Conservation (phyloP, 2,797 vertebrate species). For the Nasua narica region DNA sequence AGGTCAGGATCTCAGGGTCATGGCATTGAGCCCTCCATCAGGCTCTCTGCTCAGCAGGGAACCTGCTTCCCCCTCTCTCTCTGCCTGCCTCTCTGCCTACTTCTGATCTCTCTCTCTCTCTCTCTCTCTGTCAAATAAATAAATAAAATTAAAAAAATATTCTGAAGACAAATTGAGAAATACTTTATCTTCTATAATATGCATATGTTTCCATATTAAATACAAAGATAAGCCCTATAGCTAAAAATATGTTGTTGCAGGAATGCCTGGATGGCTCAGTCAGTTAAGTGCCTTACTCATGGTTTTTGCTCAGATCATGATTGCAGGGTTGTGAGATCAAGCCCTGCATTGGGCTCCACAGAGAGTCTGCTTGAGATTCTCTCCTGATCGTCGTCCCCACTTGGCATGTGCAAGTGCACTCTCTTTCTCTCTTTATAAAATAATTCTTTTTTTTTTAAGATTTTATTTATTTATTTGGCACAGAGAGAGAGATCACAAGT, state of each 20-base stretch:
- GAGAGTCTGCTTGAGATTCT: neutral
- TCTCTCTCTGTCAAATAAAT: too few relatives aligned
- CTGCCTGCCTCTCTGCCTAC: too few relatives aligned
- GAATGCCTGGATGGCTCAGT: neutral
- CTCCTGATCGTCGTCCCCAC: neutral
- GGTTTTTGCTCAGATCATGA: neutral
- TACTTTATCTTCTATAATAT: neutral
- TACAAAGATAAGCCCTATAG: neutral
- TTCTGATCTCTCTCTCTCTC: too few relatives aligned
- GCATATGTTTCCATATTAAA: neutral
- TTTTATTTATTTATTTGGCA: too few relatives aligned
- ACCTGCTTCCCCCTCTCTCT: too few relatives aligned
- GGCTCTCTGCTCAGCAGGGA: too few relatives aligned
- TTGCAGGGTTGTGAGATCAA: neutral
- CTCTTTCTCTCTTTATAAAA: neutral
- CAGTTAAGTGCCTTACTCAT: neutral
- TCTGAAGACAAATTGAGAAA: neutral
- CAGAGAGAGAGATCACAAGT: too few relatives aligned
- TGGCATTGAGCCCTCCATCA: too few relatives aligned
- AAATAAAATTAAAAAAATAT: too few relatives aligned
- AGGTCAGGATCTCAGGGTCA: too few relatives aligned
- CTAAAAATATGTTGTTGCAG: neutral
- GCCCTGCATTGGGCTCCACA: neutral
- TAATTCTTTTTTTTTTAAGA: too few relatives aligned
- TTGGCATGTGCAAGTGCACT: neutral